These are phyloP conservation scores for Caenorhabditis brenneri DNA, from an alignment of 1,140 invertebrate species.

Conservation along the genomic window DNA sequence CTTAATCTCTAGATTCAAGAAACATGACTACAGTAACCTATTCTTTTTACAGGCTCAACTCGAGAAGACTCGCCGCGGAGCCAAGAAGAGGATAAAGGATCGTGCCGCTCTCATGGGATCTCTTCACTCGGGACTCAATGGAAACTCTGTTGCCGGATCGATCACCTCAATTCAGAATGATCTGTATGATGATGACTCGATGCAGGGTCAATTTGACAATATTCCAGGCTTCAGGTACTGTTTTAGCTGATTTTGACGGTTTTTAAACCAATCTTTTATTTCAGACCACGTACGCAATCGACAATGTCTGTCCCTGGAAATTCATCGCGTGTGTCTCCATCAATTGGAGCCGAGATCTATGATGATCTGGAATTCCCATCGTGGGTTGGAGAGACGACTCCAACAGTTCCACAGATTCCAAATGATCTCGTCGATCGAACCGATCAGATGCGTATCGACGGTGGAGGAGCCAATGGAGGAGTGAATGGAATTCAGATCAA, in stretches of 20 bases:
- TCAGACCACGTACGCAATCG: conserved; percentile 62
- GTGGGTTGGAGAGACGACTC: conserved; percentile 56
- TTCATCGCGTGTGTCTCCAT: conserved; percentile 60
- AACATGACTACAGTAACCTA: no score
- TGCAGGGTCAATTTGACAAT: conserved; percentile 33
- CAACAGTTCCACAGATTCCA: conserved; percentile 44
- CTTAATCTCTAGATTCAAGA: no score
- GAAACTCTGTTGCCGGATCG: neutral
- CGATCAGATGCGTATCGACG: conserved; percentile 59
- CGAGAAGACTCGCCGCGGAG: conserved; percentile 68
- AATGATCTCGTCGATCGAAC: conserved; percentile 63
- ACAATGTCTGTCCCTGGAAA: conserved; percentile 61
- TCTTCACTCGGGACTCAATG: neutral
- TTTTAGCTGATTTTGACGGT: neutral
- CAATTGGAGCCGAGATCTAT: conserved; percentile 57
- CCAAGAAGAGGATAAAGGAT: conserved; percentile 65
- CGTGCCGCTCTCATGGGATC: conserved; percentile 24
- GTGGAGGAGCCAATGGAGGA: neutral
- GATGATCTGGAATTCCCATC: conserved; percentile 69
- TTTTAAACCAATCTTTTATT: neutral
- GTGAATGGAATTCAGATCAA: conserved; percentile 23
- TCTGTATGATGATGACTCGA: conserved; percentile 46
- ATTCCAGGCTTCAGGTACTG: conserved; percentile 33
- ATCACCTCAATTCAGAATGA: neutral
- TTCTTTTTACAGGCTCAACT: conserved; percentile 53